phyloP scores from a whole-genome alignment of 2,888 invertebrate genomes.

The Melanotus villosus region DNA sequence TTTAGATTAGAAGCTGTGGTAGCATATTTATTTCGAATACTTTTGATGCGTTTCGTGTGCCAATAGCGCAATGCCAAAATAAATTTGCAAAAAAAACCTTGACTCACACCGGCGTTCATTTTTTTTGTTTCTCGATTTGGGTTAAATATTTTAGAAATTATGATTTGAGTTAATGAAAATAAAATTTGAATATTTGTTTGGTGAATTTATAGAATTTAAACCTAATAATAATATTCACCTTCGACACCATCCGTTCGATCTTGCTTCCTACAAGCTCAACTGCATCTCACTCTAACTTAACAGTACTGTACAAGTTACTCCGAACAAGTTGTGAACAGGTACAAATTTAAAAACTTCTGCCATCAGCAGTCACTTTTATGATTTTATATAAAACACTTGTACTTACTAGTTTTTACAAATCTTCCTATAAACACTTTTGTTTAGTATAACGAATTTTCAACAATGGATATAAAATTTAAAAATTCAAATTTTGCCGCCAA shows the following conservation, averaged over 20 bases:
- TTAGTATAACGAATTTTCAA: background rate
- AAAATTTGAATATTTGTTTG: background rate
- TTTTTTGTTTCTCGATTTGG: no score
- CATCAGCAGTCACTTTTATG: conserved; percentile 6
- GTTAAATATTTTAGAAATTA: no score
- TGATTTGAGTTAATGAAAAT: background rate
- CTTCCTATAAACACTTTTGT: background rate
- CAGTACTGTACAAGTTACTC: conserved; percentile 26
- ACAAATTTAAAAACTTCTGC: conserved; percentile 30
- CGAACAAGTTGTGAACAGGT: conserved; percentile 39
- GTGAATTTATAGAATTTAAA: conserved; percentile 5
- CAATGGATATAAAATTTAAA: background rate
- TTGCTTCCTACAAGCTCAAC: conserved; percentile 19
- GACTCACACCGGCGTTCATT: background rate
- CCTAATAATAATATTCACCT: conserved; percentile 39
- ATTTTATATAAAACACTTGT: conserved; percentile 7
- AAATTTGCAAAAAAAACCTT: background rate
- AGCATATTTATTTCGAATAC: conserved; percentile 33
- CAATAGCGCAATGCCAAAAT: conserved; percentile 18
- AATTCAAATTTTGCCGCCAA: conserved; percentile 35
- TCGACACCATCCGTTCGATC: conserved; percentile 19
- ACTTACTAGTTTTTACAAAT: background rate
- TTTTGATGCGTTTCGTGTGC: background rate
- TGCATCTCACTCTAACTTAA: conserved; percentile 34
- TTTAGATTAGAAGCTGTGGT: conserved; percentile 47